phyloP scores from a whole-genome alignment of 1,140 invertebrate genomes.

The Berghia stephanieae region DNA sequence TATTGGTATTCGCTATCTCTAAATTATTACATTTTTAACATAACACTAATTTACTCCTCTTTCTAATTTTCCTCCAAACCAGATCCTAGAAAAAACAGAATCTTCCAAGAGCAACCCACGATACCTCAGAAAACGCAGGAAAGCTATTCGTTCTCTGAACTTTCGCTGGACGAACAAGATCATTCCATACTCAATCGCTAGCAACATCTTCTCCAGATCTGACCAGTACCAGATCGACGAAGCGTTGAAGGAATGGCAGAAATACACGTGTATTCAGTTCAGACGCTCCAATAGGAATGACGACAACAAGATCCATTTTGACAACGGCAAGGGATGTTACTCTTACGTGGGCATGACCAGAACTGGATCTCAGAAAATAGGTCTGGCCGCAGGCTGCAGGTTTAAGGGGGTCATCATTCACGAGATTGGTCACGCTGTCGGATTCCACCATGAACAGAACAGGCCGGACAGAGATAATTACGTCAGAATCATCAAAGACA shows the following conservation, averaged over 20 bases:
- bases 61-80: too few species aligned
- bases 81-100: too few species aligned
- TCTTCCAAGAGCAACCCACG: too few species aligned
- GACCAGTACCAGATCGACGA: not conserved
- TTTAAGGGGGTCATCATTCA: slow-evolving; percentile 54
- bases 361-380: slow-evolving; percentile 23
- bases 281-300: not conserved
- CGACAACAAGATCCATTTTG: slow-evolving; percentile 1
- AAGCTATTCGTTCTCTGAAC: not conserved
- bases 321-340: slow-evolving; percentile 20
- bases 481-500: slow-evolving; percentile 56
- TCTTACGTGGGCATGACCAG: slow-evolving; percentile 30
- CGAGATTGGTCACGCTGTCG: slow-evolving; percentile 68
- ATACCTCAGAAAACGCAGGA: too few species aligned
- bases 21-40: too few species aligned
- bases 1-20: too few species aligned
- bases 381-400: slow-evolving; percentile 24
- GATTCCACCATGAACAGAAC: slow-evolving; percentile 71
- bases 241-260: slow-evolving; percentile 25
- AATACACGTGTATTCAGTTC: slow-evolving; percentile 26
- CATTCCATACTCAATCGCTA: slow-evolving; percentile 19
- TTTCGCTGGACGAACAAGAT: slow-evolving; percentile 22
- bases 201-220: not conserved
- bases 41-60: too few species aligned
- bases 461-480: slow-evolving; percentile 64